Evolutionary conservation across 2,113 vertebrate genomes (phyloP), one percentile per base, ranked within the genome.

Genomic region (Crotophaga sulcirostris): DNA sequence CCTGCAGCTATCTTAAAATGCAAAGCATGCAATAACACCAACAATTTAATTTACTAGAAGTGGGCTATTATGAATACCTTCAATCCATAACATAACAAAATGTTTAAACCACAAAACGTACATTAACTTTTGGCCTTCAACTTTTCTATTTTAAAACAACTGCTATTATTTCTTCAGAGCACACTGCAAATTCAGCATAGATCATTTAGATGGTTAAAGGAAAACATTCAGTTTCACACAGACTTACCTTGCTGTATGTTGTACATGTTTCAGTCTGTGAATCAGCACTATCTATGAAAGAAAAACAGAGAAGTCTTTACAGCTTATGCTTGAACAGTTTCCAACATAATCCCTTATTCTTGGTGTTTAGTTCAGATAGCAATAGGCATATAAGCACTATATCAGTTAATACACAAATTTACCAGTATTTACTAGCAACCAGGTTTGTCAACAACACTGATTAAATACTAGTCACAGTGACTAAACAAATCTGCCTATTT

Each of bases 211-310:
- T 7, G 7, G 19, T 20, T 72, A 59, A 51, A 75, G 10, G 29
- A 49, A 66, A 73, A 8, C 21, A 25, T 4, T 54, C 33, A 16
- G 16, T 33, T 89, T 45, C 85, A 59, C 21, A 31, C 33, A 89
- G 59, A 64, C 98, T 98, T 69, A 99, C 99, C 99, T 99, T 99
- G 97, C 98, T 99, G 97, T 99, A 99, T 9, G 99, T 99, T 29
- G 98, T 98, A 96, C 99, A 99, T 34, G 98, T 98, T 97, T 99
- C 99, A 5, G 97, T 98, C 93, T 99, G 99, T 94, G 98, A 98
- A 92, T 98, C 98, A 36, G 97, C 92, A 87, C 98, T 98, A 79
- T 99, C 99, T 99, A 44, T 68, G 91, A 94, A 78, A 93, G 36
- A 95, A 79, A 90, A 97, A 11, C 28, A 94, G 49, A 84, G 28